Conservation (phyloP, 2,888 invertebrate genomes). For the Gari tellinella region DNA sequence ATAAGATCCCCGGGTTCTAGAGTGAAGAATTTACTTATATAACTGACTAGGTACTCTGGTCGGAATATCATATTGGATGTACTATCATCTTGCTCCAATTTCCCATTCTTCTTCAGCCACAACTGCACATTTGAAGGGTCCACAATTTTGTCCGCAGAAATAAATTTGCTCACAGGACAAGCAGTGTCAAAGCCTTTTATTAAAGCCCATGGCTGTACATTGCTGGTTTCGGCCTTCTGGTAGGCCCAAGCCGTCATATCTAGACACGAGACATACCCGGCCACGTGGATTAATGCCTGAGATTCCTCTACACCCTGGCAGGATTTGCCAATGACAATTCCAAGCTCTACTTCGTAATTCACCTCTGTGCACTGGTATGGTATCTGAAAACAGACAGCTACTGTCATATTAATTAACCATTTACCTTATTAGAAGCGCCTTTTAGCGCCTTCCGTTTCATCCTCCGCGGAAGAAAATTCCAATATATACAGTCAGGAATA, state of each 20-base stretch:
- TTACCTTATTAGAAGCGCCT: too few relatives aligned
- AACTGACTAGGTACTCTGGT: slow-evolving; percentile 88
- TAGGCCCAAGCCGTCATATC: slow-evolving; percentile 88
- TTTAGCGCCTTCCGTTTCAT: too few relatives aligned
- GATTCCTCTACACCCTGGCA: slow-evolving; percentile 87
- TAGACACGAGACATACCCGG: slow-evolving; percentile 89
- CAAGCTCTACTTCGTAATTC: slow-evolving; percentile 91
- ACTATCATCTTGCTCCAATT: slow-evolving; percentile 87
- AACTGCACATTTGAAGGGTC: slow-evolving; percentile 72
- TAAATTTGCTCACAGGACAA: slow-evolving; percentile 89
- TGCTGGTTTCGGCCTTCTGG: slow-evolving; percentile 85
- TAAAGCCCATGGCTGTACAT: slow-evolving; percentile 90
- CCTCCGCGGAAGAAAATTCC: too few relatives aligned
- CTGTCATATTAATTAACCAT: too few relatives aligned
- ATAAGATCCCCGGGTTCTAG: slow-evolving; percentile 90
- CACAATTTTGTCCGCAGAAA: slow-evolving; percentile 84
- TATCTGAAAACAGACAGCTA: slow-evolving; percentile 85
- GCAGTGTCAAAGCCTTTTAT: slow-evolving; percentile 92
- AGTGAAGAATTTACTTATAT: slow-evolving; percentile 89
- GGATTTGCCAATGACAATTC: slow-evolving; percentile 88
- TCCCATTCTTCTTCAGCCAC: slow-evolving; percentile 86
- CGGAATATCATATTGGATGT: slow-evolving; percentile 89
- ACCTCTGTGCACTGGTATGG: slow-evolving; percentile 88
- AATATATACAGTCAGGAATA: too few relatives aligned
- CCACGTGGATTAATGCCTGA: slow-evolving; percentile 87